A percentile compares a stretch with the other conserved stretches of the same genome.
phyloP scores from a whole-genome alignment of 2,888 invertebrate genomes.

The Acheta domesticus region DNA sequence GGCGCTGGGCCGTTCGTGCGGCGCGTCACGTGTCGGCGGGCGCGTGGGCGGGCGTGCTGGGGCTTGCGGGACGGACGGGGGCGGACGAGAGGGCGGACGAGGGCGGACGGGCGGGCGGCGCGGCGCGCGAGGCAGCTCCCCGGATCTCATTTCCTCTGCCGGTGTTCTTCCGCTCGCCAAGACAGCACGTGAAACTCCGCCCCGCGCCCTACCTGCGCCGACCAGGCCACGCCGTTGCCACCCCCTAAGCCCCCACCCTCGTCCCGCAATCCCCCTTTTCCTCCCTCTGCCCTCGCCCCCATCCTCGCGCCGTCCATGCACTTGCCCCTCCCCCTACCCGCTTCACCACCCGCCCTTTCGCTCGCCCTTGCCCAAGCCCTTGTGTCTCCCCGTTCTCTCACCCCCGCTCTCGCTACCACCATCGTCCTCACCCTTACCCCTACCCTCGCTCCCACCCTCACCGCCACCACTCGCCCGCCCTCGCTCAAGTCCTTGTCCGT shows the following conservation, averaged over 20 bases:
- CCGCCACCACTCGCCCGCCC: background rate
- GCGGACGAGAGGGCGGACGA: background rate
- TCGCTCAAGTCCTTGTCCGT: background rate
- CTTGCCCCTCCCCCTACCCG: too few relatives aligned
- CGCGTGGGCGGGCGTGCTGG: background rate
- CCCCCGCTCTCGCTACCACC: too few relatives aligned
- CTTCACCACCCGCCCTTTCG: too few relatives aligned
- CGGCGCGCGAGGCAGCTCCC: background rate
- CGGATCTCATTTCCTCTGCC: constrained; percentile 18
- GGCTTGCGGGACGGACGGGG: background rate
- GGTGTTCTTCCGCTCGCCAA: constrained; percentile 18
- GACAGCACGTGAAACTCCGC: constrained; percentile 8
- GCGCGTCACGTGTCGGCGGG: background rate
- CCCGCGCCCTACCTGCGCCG: background rate
- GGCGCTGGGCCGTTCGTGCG: background rate
- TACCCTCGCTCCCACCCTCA: background rate
- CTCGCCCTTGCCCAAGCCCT: too few relatives aligned
- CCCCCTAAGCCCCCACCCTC: background rate
- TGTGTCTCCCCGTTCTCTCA: too few relatives aligned
- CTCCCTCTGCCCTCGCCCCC: background rate
- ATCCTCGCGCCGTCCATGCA: too few relatives aligned
- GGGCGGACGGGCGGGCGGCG: background rate
- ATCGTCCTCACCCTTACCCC: background rate
- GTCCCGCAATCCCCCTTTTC: background rate
- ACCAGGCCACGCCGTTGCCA: background rate